phyloP scores from a whole-genome alignment of 2,113 vertebrate genomes.

The Hymenochirus boettgeri region DNA sequence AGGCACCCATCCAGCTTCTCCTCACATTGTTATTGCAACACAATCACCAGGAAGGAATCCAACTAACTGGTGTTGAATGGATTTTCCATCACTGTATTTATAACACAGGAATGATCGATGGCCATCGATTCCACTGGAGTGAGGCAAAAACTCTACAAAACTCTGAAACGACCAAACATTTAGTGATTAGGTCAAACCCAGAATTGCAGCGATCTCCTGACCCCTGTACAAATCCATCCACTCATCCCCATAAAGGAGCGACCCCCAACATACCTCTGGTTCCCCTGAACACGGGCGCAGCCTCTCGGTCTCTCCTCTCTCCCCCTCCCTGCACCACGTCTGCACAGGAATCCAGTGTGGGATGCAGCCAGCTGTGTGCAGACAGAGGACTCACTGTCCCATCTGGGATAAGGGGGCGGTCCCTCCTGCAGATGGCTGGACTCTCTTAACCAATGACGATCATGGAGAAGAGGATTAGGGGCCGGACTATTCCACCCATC shows the following conservation, averaged over 20 bases:
- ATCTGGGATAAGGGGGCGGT: constrained; percentile 30
- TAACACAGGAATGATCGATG: no score
- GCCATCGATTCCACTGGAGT: no score
- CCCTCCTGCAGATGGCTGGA: constrained; percentile 38
- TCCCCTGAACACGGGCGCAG: background rate
- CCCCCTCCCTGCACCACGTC: constrained; percentile 40
- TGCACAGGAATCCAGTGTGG: constrained; percentile 31
- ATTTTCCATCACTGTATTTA: no score
- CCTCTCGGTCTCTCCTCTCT: constrained; percentile 1
- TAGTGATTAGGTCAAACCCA: no score
- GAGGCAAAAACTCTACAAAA: no score
- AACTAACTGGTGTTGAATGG: no score
- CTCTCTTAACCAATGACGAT: constrained; percentile 19
- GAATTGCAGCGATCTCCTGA: no score
- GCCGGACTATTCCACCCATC: constrained; percentile 4
- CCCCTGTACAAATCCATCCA: background rate
- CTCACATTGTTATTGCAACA: no score
- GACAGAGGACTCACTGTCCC: constrained; percentile 37
- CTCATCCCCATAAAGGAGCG: background rate
- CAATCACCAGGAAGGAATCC: no score
- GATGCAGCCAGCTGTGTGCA: constrained; percentile 35
- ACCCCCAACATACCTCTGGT: constrained; percentile 2
- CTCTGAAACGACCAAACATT: no score
- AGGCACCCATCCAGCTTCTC: no score
- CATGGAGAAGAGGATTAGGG: constrained; percentile 1